Evolutionary conservation across 1,140 invertebrate species (phyloP).

Genomic region (Orussus abietinus): DNA sequence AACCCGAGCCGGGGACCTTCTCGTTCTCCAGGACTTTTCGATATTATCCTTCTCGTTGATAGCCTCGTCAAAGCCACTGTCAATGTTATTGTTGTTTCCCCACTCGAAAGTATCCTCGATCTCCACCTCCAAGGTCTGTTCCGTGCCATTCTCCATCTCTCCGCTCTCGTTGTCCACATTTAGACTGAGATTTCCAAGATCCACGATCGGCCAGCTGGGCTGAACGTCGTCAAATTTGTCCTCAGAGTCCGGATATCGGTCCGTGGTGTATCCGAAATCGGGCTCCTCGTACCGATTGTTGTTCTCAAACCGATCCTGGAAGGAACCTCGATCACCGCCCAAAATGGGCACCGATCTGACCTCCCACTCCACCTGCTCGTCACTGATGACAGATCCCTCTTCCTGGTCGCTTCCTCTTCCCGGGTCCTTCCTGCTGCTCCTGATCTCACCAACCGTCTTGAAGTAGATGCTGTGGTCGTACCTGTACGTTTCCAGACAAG

Average conservation of each 20-base stretch:
- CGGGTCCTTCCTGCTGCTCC: conserved; percentile 19
- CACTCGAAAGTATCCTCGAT: no score
- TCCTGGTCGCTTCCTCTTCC: no score
- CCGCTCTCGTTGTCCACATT: conserved; percentile 1
- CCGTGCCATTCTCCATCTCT: background rate
- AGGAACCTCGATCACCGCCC: conserved; percentile 12
- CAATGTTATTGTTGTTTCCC: conserved; percentile 15
- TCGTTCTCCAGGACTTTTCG: conserved; percentile 12
- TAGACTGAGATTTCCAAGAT: conserved; percentile 20
- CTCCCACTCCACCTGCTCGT: conserved; percentile 25
- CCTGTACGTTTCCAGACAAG: conserved; percentile 41
- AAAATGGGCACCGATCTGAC: conserved; percentile 15
- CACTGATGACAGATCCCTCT: no score
- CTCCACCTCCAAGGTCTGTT: background rate
- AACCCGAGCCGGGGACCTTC: conserved; percentile 10
- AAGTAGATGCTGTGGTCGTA: conserved; percentile 52
- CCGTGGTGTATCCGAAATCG: no score
- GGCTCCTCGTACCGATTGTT: background rate
- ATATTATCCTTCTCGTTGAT: conserved; percentile 4
- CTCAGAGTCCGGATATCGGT: conserved; percentile 5
- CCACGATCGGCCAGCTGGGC: conserved; percentile 27
- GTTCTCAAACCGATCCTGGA: background rate
- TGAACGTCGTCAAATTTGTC: no score
- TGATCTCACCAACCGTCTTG: conserved; percentile 46
- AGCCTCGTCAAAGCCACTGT: background rate